Conservation (phyloP, 35 echinoderm and acorn worm genomes). For the Chiridota heheva region DNA sequence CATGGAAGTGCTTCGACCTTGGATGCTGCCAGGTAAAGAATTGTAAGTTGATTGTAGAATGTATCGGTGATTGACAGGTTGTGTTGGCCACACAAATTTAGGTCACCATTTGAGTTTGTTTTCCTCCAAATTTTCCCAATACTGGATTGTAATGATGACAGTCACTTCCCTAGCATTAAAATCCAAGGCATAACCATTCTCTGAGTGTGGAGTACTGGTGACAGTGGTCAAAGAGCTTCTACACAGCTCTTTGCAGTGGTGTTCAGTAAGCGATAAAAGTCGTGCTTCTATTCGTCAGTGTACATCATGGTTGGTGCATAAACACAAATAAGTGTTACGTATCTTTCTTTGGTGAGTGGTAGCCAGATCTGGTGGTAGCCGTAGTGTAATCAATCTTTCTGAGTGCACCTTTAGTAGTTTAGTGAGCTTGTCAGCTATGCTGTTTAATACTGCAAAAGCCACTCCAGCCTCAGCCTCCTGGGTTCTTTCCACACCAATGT, state of each 20-base stretch:
- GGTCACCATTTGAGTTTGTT: constrained; percentile 55
- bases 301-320: constrained; percentile 66
- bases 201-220: too few relatives aligned
- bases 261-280: constrained; percentile 36
- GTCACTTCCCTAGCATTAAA: constrained; percentile 27
- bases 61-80: constrained; percentile 59
- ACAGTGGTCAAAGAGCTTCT: too few relatives aligned
- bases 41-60: constrained; percentile 42
- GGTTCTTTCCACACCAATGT: constrained; percentile 29
- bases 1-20: constrained; percentile 54
- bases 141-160: background rate
- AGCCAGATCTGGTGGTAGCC: background rate
- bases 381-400: constrained; percentile 25
- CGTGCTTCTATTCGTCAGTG: constrained; percentile 40
- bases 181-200: too few relatives aligned
- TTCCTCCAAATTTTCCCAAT: constrained; percentile 52
- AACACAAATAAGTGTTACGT: constrained; percentile 17
- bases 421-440: constrained; percentile 22
- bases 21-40: constrained; percentile 65
- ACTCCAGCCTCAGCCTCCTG: constrained; percentile 39
- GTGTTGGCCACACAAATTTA: constrained; percentile 33
- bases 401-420: constrained; percentile 13
- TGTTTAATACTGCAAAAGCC: constrained; percentile 50
- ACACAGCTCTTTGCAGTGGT: too few relatives aligned
- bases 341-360: background rate